These are phyloP conservation scores for Sinella curviseta DNA, from an alignment of 1,140 invertebrate species.

Conservation along the genomic window DNA sequence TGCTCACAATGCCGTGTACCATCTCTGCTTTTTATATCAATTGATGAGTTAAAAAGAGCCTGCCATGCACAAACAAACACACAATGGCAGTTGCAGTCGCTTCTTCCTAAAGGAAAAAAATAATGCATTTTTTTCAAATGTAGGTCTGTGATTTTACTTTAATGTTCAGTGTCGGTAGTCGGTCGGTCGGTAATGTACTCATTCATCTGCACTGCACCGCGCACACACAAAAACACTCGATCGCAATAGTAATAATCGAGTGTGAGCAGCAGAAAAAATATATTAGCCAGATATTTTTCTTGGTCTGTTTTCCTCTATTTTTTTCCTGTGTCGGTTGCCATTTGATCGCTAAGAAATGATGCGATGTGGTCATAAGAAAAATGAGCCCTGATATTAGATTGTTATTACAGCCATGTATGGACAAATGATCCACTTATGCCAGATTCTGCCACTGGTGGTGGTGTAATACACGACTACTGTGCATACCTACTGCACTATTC, in stretches of 20 bases:
- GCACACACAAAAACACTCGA: neutral
- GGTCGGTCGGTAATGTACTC: too few relatives aligned
- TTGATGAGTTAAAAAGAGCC: too few relatives aligned
- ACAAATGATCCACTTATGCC: conserved; percentile 22
- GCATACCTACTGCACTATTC: neutral
- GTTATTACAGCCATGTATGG: conserved; percentile 13
- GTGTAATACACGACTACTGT: neutral
- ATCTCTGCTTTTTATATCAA: too few relatives aligned
- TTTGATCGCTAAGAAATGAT: neutral
- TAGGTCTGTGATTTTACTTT: too few relatives aligned
- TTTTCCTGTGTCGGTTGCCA: neutral
- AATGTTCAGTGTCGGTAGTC: too few relatives aligned
- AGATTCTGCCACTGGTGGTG: neutral
- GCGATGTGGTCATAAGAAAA: conserved; percentile 14
- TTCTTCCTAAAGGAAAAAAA: too few relatives aligned
- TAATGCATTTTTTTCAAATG: too few relatives aligned
- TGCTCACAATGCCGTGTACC: too few relatives aligned
- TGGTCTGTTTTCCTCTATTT: neutral
- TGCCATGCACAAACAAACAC: too few relatives aligned
- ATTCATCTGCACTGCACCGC: neutral
- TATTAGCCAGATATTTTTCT: conserved; percentile 14
- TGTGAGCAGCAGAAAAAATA: neutral
- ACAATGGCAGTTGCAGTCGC: too few relatives aligned
- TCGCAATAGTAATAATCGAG: neutral
- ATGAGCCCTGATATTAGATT: conserved; percentile 14